Base-by-base conservation (phyloP, 2,888 invertebrate species). In the Osedax fenrisi region DNA sequence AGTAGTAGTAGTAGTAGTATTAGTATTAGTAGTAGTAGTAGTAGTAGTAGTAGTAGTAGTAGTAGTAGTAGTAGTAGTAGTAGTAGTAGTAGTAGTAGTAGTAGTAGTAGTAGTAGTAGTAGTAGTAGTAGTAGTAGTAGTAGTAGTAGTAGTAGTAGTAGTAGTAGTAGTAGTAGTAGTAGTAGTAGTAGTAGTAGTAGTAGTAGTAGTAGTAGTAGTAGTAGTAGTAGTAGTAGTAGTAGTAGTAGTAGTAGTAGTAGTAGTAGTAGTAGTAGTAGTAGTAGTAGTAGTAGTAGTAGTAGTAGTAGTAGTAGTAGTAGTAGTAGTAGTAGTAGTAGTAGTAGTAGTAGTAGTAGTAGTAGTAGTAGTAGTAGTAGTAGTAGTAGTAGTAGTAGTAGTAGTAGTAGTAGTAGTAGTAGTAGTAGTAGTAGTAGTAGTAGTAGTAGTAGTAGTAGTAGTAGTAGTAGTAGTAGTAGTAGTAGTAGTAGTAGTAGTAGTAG, bases 401-500 rank as follows among this genome's bases (percentile, higher is more conserved):
- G 64, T n/a, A 64, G 64, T n/a, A 64, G 10, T 23, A 64, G 64
- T 23, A 64, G 64, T 23, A 64, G 64, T 23, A 69, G 69, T 25
- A 69, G 69, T n/a, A 64, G 21, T 64, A n/a, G 23, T 23, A 13
- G 64, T n/a, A 64, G 64, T n/a, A 64, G 64, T 23, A 64, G 64
- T 23, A 64, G 64, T 23, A 64, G 64, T 23, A 69, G 69, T 25
- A 69, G 69, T n/a, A 24, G 70, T n/a, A 71, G 23, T 71, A 71
- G 70, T 71, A 71, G 73, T 71, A 71, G 73, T 71, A 73, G 73
- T 71, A 71, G 73, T 71, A 73, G 73, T 71, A 71, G 70, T 71
- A 71, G 70, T 71, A 71, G 73, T 73, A 71, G 73, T 72, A 71
- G 73, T 73, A 73, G 73, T 73, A 71, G 73, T 73, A 73, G 73